Base-by-base conservation (phyloP, 2,797 vertebrate species). In the Thripadectes ignobilis region DNA sequence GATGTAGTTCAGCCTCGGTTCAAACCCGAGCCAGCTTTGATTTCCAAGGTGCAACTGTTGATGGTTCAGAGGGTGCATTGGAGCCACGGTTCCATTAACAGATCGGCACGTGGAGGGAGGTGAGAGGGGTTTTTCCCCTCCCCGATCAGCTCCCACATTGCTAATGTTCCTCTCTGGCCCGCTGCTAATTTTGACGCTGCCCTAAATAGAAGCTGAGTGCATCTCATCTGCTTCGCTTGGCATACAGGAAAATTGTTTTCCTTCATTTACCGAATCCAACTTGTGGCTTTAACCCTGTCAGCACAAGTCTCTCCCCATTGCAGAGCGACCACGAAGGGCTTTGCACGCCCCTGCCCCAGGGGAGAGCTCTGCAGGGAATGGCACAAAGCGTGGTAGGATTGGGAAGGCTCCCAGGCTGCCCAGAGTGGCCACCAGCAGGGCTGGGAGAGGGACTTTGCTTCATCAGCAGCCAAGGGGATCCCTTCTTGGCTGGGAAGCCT, bases 161-260 rank as follows among this genome's bases (percentile, higher is more conserved):
- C 92, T 82, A 62, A 43, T 94, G 93, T 95, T 95, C 89, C 91
- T 92, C 88, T 95, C 89, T 86, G 95, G 89, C 95, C 95, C 6
- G 71, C 88, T 96, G 96, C 97, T 97, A 96, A 96, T 97, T 97
- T 96, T 93, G 95, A 96, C 5, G 36, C 75, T 97, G 97, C 97
- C 94, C 96, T 97, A 96, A 97, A 97, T 97, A 97, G 97, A 96
- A 97, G 91, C 93, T 75, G 94, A 92, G 95, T 75, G 96, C 86
- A 91, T 95, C 96, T 96, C 88, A 83, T 94, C 95, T 93, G 95
- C 95, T 96, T 78, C 9, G 14, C 93, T 96, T 86, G 65, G 92
- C 95, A 82, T 59, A 91, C 61, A 52, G 94, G 72, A 88, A 94
- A 92, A 95, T 92, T 80, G 86, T 95, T 95, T 96, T 52, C 92